phyloP scores from a whole-genome alignment of 2,888 invertebrate species.

The Cephus nigrinus region DNA sequence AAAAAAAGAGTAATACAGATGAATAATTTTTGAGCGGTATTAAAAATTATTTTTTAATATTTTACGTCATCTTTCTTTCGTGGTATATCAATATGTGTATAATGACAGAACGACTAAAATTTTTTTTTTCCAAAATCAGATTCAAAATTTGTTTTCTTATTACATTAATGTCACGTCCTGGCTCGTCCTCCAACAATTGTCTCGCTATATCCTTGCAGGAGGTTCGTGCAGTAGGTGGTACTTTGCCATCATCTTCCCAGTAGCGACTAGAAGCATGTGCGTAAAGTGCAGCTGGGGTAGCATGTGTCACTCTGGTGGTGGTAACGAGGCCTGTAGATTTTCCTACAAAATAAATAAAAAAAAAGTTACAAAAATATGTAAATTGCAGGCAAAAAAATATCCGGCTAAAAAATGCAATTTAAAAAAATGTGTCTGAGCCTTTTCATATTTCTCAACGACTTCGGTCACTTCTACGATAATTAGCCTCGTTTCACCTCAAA shows the following conservation, averaged over 20 bases:
- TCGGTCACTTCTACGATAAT: neutral
- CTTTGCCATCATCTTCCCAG: constrained; percentile 84
- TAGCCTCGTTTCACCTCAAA: neutral
- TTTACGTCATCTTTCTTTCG: no score
- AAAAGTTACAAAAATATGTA: constrained; percentile 5
- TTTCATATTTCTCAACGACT: neutral
- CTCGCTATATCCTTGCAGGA: constrained; percentile 83
- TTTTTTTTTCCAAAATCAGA: neutral
- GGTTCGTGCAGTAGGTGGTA: constrained; percentile 76
- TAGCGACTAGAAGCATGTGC: constrained; percentile 81
- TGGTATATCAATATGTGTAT: no score
- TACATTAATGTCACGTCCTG: constrained; percentile 80
- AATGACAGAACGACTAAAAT: no score
- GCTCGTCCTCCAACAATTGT: constrained; percentile 82
- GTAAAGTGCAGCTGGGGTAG: constrained; percentile 82
- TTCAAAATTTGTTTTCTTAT: constrained; percentile 35
- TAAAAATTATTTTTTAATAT: no score
- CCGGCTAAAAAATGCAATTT: neutral
- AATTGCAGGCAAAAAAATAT: constrained; percentile 3
- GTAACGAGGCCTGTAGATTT: constrained; percentile 87
- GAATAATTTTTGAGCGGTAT: neutral
- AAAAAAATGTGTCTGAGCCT: neutral
- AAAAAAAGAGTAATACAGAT: neutral
- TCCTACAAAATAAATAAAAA: constrained; percentile 65
- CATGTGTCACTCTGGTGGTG: constrained; percentile 82